Base-by-base conservation (phyloP, 2,888 invertebrate genomes). In the Stramonita haemastoma region DNA sequence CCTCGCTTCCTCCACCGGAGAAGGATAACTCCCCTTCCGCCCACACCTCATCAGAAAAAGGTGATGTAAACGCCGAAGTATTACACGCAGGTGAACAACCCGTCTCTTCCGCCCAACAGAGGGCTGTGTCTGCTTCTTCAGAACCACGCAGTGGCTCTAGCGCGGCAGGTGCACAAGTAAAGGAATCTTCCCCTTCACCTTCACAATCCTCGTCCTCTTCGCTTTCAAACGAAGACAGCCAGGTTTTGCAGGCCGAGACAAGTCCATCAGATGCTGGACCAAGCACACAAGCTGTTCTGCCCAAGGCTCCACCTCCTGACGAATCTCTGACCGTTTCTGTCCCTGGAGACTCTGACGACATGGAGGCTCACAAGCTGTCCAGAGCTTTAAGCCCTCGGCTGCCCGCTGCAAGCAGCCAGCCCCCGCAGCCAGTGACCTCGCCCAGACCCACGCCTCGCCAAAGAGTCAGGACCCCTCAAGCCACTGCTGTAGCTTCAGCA, bases 381-480 rank as follows among this genome's bases (percentile, higher is more conserved):
- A 85, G 60, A 77, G 89, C 89, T 56, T 57, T 89, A 15, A 89
- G 85, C 56, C 89, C 89, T 46, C 84, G 89, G 1, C 1, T 8
- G 2, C 17, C 11, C 34, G 46, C 81, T 0, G 34, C 8, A 2
- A 57, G n/a, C 22, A 57, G 15, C 56, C 32, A 79, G 19, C 22
- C 22, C 22, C 19, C 79, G 1, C 22, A 83, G 26, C 85, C 85
- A 5, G 29, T 11, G 34, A 26, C 70, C 17, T 60, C 81, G 22
- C 87, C 89, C 17, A 86, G 60, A 36, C 86, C 86, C 26, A 36
- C 87, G 11, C 90, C 90, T 13, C 86, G 87, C 34, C 89, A 89
- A 22, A 57, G 66, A n/a, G 57, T 22, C 19, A 60, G 36, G 57
- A 22, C 87, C 13, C 87, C 70, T 22, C 79, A 87, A 34, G 26